Conservation (phyloP, 2,113 vertebrate species). For the Polyodon spathula region DNA sequence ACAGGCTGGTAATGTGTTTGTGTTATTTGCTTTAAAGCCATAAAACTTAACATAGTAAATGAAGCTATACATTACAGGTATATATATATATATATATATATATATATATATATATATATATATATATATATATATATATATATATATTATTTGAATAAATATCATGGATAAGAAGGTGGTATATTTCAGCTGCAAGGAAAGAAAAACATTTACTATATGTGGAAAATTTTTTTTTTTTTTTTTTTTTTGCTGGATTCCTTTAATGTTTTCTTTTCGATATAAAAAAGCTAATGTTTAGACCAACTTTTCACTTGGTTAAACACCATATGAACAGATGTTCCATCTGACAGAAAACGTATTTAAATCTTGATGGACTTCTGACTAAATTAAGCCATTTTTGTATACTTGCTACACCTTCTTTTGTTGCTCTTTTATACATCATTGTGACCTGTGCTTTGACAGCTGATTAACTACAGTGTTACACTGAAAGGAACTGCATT, state of each 20-base stretch:
- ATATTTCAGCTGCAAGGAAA: conserved; percentile 34
- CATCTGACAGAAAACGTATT: conserved; percentile 40
- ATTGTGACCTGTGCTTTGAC: too few species aligned
- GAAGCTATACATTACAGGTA: conserved; percentile 44
- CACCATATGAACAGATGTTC: conserved; percentile 49
- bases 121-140: too few species aligned
- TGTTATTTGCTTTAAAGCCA: conserved; percentile 46
- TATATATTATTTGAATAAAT: conserved; percentile 27
- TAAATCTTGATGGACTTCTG: conserved; percentile 44
- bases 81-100: too few species aligned
- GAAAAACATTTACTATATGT: conserved; percentile 36
- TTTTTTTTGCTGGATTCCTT: conserved; percentile 43
- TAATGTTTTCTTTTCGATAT: conserved; percentile 44
- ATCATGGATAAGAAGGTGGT: conserved; percentile 38
- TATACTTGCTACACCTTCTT: conserved; percentile 24
- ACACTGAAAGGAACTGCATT: too few species aligned
- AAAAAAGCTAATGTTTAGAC: conserved; percentile 40
- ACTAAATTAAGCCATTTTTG: conserved; percentile 39
- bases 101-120: neutral
- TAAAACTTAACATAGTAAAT: conserved; percentile 51
- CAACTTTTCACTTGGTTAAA: conserved; percentile 46
- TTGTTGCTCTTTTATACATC: too few species aligned
- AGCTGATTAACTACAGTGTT: too few species aligned
- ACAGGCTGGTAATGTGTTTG: conserved; percentile 54
- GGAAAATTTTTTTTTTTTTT: conserved; percentile 47